phyloP scores from a whole-genome alignment of 1,140 invertebrate genomes.

The Aphidius gifuensis region DNA sequence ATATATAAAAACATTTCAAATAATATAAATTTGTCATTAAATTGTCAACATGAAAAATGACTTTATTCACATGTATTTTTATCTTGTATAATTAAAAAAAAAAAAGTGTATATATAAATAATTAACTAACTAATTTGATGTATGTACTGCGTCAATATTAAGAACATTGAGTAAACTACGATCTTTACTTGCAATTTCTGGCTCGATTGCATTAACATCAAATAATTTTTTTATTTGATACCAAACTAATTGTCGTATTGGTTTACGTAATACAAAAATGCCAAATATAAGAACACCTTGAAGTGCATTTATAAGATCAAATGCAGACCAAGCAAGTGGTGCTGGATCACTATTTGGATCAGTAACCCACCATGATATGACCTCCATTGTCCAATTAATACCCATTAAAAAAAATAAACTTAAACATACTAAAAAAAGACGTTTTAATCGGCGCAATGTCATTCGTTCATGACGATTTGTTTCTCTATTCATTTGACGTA shows the following conservation, averaged over 20 bases:
- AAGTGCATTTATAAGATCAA: conserved; percentile 56
- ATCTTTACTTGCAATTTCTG: conserved; percentile 40
- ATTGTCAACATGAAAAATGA: too few species aligned
- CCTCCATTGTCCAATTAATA: conserved; percentile 58
- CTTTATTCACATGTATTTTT: too few species aligned
- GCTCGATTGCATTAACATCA: conserved; percentile 31
- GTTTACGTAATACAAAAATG: conserved; percentile 56
- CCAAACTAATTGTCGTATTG: conserved; percentile 48
- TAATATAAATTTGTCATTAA: too few species aligned
- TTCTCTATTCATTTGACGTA: conserved; percentile 41
- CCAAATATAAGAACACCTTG: conserved; percentile 56
- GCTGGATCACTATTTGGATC: conserved; percentile 28
- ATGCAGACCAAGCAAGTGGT: conserved; percentile 52
- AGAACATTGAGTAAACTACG: conserved; percentile 38
- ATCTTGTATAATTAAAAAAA: too few species aligned
- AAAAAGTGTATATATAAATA: too few species aligned
- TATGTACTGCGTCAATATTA: conserved; percentile 27
- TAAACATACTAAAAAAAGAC: conserved; percentile 49
- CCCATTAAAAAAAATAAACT: conserved; percentile 59
- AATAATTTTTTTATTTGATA: conserved; percentile 41
- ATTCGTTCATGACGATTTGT: conserved; percentile 42
- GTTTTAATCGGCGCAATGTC: conserved; percentile 39
- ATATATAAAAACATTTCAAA: too few species aligned
- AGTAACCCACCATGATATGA: conserved; percentile 54
- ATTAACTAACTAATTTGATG: too few species aligned